These are phyloP conservation scores for Orchesella cincta DNA, from an alignment of 1,140 invertebrate species.

Conservation along the genomic window DNA sequence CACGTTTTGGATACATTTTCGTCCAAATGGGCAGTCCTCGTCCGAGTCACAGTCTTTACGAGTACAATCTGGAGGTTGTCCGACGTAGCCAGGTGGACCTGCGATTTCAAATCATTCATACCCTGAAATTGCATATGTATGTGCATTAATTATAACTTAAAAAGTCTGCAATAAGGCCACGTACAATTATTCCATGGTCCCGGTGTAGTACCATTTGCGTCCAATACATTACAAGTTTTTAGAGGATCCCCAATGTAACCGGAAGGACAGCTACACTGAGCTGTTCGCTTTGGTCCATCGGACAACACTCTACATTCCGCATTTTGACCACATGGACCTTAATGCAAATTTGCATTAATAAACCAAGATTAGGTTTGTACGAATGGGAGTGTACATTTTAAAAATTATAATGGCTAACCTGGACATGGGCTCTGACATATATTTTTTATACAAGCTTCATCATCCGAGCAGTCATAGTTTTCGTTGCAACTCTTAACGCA, in stretches of 20 bases:
- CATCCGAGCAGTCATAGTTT: conserved; percentile 71
- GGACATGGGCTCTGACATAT: conserved; percentile 80
- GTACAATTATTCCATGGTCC: background rate
- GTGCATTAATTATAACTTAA: background rate
- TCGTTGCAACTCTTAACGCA: conserved; percentile 76
- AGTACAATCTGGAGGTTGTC: background rate
- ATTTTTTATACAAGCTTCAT: conserved; percentile 60
- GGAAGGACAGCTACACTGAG: conserved; percentile 73
- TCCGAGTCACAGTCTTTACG: background rate
- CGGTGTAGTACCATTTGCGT: background rate
- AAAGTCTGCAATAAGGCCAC: too few species aligned
- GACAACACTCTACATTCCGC: conserved; percentile 72
- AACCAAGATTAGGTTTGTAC: too few species aligned
- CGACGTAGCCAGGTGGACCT: conserved; percentile 24
- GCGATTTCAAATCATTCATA: background rate
- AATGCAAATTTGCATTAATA: background rate
- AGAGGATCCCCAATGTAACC: conserved; percentile 69
- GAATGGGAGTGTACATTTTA: too few species aligned
- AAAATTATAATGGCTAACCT: too few species aligned
- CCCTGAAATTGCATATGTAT: background rate
- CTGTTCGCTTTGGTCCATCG: conserved; percentile 73
- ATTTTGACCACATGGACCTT: conserved; percentile 71
- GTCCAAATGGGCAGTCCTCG: background rate
- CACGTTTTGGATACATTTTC: background rate
- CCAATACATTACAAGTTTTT: background rate